Evolutionary conservation across 2,888 invertebrate species (phyloP).

Genomic region (Amiota minor): DNA sequence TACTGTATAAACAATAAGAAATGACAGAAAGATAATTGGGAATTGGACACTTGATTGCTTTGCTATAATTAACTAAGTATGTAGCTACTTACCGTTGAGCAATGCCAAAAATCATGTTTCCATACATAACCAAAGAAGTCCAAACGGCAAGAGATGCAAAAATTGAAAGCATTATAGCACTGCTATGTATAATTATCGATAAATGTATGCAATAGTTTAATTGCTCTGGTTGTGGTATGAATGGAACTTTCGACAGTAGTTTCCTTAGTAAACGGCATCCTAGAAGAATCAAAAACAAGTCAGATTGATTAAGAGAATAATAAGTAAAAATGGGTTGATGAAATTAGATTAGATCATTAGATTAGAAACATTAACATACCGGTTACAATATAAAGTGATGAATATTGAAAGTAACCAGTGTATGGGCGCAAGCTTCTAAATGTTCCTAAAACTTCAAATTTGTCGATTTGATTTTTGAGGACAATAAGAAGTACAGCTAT

Average conservation of each 20-base stretch:
- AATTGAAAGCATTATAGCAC: conserved; percentile 61
- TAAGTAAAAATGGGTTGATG: not conserved
- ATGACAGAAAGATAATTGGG: not conserved
- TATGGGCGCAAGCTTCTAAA: conserved; percentile 76
- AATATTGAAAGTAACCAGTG: conserved; percentile 77
- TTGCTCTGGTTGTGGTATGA: conserved; percentile 51
- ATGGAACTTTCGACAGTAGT: conserved; percentile 48
- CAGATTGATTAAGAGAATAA: not conserved
- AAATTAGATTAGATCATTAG: not conserved
- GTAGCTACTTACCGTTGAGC: conserved; percentile 48
- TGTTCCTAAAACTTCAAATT: conserved; percentile 65
- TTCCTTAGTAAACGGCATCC: conserved; percentile 64
- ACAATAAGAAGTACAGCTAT: conserved; percentile 79
- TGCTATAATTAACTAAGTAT: too few species aligned
- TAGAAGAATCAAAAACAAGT: conserved; percentile 28
- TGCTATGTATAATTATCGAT: conserved; percentile 60
- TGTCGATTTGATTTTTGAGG: conserved; percentile 75
- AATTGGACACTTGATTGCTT: too few species aligned
- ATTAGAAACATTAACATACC: conserved; percentile 46
- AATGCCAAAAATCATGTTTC: conserved; percentile 56
- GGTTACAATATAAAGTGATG: conserved; percentile 72
- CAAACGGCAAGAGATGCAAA: conserved; percentile 51
- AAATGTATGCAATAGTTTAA: conserved; percentile 58
- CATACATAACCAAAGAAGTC: conserved; percentile 55
- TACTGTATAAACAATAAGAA: conserved; percentile 26